Conservation (phyloP, 1,140 invertebrate species). For the Nebria ingens region DNA sequence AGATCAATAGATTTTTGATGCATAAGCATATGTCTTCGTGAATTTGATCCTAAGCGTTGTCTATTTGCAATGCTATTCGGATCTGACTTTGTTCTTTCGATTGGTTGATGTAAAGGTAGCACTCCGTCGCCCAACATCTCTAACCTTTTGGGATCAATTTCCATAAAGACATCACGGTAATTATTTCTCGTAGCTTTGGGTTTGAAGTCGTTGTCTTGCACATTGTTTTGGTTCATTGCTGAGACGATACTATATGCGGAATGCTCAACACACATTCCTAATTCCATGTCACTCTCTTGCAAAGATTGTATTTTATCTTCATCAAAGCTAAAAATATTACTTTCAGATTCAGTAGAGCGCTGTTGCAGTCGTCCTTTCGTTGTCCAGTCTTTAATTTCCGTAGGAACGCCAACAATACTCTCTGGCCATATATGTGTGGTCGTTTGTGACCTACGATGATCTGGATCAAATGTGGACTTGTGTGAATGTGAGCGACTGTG, state of each 20-base stretch:
- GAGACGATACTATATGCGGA: conserved; percentile 26
- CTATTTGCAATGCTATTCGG: conserved; percentile 62
- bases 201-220: conserved; percentile 20
- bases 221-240: conserved; percentile 21
- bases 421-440: conserved; percentile 47
- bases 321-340: conserved; percentile 57
- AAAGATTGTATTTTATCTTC: conserved; percentile 58
- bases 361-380: conserved; percentile 17
- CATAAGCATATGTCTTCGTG: conserved; percentile 62
- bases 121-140: conserved; percentile 22
- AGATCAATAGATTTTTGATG: conserved; percentile 79
- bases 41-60: conserved; percentile 56
- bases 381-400: conserved; percentile 35
- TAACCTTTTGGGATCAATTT: conserved; percentile 28
- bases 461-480: conserved; percentile 8
- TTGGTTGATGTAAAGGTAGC: conserved; percentile 47
- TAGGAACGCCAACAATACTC: conserved; percentile 41
- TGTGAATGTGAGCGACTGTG: conserved; percentile 6
- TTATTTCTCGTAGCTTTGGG: conserved; percentile 15
- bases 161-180: conserved; percentile 30
- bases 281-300: conserved; percentile 27
- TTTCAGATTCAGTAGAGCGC: conserved; percentile 32
- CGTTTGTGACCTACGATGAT: conserved; percentile 12
- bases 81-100: conserved; percentile 75
- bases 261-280: conserved; percentile 20